Conservation (phyloP, 2,797 vertebrate genomes). For the Parotocinclus haroldoi region DNA sequence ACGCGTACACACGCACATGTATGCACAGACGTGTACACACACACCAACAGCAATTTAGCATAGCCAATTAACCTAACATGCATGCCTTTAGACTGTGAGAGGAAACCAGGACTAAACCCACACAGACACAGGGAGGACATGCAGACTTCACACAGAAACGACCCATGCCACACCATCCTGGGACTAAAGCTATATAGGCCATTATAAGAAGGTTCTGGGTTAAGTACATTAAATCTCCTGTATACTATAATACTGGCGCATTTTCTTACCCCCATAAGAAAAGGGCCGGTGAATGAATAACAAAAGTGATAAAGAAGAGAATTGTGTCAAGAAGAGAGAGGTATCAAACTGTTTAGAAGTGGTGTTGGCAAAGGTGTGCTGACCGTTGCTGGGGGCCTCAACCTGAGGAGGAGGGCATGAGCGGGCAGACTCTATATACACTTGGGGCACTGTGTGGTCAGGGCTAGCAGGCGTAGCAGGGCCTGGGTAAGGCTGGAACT, state of each 20-base stretch:
- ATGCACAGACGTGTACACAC: no score
- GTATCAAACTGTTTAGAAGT: conserved; percentile 18
- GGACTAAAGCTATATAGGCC: no score
- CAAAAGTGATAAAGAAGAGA: not conserved
- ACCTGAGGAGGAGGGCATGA: conserved; percentile 54
- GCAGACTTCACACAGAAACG: no score
- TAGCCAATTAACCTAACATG: no score
- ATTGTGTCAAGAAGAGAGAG: not conserved
- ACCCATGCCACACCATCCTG: no score
- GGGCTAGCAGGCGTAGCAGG: conserved; percentile 56
- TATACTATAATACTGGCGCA: not conserved
- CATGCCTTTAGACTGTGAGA: no score
- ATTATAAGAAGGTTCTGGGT: no score
- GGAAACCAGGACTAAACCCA: no score
- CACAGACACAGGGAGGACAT: no score
- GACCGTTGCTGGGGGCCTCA: conserved; percentile 54
- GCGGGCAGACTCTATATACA: conserved; percentile 66
- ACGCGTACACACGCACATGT: no score
- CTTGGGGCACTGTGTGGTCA: conserved; percentile 66
- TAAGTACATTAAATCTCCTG: no score
- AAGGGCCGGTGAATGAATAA: not conserved
- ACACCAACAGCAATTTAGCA: no score
- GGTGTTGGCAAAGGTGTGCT: conserved; percentile 21
- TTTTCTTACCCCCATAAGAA: not conserved
- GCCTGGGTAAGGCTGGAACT: conserved; percentile 66